Evolutionary conservation across 1,140 invertebrate species (phyloP).

Genomic region (Dendroctonus ponderosae): DNA sequence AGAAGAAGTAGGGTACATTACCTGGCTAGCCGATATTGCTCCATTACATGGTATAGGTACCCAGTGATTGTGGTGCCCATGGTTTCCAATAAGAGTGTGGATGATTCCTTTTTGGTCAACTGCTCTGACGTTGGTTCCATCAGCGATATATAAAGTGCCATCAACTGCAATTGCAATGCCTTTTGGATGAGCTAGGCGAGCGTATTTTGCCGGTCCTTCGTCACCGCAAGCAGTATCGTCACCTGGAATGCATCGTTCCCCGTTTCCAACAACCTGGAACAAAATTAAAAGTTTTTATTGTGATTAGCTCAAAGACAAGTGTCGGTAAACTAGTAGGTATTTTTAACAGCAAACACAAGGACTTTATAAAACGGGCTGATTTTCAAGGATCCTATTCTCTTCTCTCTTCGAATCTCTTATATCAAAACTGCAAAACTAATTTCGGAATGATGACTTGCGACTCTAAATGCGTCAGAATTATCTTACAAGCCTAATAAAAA

Average conservation of each 20-base stretch:
- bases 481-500: no score
- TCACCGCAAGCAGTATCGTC: constrained; percentile 90
- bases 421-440: no score
- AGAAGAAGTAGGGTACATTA: constrained; percentile 41
- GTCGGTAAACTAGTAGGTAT: no score
- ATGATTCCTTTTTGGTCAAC: constrained; percentile 91
- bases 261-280: constrained; percentile 80
- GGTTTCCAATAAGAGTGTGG: constrained; percentile 89
- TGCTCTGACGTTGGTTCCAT: constrained; percentile 88
- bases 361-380: no score
- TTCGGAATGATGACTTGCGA: no score
- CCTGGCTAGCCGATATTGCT: constrained; percentile 70
- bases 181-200: constrained; percentile 94
- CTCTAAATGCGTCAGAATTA: no score
- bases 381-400: no score
- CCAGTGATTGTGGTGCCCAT: constrained; percentile 89
- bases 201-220: constrained; percentile 82
- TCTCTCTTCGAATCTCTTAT: no score
- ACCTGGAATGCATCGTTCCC: constrained; percentile 93
- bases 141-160: constrained; percentile 91
- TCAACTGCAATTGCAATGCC: constrained; percentile 90
- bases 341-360: no score
- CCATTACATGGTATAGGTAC: constrained; percentile 82
- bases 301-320: no score
- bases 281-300: not conserved